Evolutionary conservation across 2,113 vertebrate species (phyloP).

Genomic region (Climacteris rufus): DNA sequence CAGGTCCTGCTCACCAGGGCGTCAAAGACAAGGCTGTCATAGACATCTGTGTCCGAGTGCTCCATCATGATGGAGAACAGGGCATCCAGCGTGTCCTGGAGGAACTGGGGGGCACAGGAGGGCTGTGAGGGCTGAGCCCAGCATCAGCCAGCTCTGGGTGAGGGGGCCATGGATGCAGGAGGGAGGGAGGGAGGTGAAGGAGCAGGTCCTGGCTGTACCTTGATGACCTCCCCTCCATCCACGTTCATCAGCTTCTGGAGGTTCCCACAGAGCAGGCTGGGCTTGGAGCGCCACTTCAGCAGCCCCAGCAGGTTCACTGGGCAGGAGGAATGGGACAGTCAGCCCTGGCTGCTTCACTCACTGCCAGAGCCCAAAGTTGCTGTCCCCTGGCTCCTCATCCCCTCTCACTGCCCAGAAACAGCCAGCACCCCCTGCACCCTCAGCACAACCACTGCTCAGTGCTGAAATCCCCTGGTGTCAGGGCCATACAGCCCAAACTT

Average conservation of each 20-base stretch:
- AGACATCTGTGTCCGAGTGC: conserved; percentile 79
- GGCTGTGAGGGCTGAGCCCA: background rate
- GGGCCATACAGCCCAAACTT: background rate
- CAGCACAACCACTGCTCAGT: rapidly evolving
- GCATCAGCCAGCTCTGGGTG: background rate
- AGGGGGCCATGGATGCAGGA: rapidly evolving
- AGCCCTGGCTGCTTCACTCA: background rate
- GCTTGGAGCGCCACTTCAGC: conserved; percentile 66
- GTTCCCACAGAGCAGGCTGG: conserved; percentile 38
- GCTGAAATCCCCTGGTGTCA: background rate
- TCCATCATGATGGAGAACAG: conserved; percentile 90
- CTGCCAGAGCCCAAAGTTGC: rapidly evolving
- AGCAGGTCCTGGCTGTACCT: background rate
- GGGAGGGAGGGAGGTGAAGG: background rate
- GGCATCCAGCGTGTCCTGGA: conserved; percentile 85
- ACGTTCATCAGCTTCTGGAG: conserved; percentile 67
- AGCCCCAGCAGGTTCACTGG: conserved; percentile 64
- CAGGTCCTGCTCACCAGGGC: conserved; percentile 74
- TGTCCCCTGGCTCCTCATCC: rapidly evolving
- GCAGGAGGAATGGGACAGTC: rapidly evolving
- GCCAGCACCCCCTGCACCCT: background rate
- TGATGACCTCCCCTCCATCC: conserved; percentile 66
- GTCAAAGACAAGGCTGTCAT: conserved; percentile 80
- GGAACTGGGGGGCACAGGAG: conserved; percentile 70
- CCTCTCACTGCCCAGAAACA: background rate